Conservation (phyloP, 2,797 vertebrate genomes). For the Ibycter americanus region DNA sequence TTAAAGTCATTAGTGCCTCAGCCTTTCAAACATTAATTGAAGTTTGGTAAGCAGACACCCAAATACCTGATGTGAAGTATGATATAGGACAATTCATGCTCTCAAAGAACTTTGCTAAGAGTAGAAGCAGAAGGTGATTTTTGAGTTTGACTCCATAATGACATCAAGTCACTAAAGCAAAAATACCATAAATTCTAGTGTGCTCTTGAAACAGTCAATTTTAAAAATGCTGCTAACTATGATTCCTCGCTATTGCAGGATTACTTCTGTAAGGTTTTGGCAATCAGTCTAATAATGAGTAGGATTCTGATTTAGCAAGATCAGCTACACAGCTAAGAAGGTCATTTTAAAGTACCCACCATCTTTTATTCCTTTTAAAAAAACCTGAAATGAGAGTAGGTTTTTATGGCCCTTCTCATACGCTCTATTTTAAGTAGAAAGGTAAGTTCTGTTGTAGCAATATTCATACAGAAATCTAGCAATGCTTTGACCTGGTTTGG, state of each 20-base stretch:
- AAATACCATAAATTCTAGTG: background rate
- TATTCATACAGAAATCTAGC: background rate
- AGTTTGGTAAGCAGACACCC: background rate
- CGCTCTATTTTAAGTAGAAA: background rate
- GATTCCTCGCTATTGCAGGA: background rate
- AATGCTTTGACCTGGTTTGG: background rate
- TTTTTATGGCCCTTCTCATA: background rate
- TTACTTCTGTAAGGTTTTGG: background rate
- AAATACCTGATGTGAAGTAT: background rate
- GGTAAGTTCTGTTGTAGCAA: background rate
- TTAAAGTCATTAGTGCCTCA: conserved; percentile 15
- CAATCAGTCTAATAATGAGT: background rate
- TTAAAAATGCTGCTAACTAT: background rate
- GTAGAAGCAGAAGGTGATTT: background rate
- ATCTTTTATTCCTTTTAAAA: background rate
- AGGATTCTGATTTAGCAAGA: background rate
- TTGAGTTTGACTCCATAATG: background rate
- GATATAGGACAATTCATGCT: background rate
- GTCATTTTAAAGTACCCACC: background rate
- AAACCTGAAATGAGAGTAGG: accelerated
- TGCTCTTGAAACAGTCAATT: background rate
- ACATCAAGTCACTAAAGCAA: background rate
- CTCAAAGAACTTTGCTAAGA: background rate
- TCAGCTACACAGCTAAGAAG: background rate
- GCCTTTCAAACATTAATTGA: background rate